Percentiles rank a stretch among this genome's conserved stretches.
These are phyloP conservation scores for Dysmachus trigonus DNA, from an alignment of 2,888 invertebrate species.

Conservation along the genomic window DNA sequence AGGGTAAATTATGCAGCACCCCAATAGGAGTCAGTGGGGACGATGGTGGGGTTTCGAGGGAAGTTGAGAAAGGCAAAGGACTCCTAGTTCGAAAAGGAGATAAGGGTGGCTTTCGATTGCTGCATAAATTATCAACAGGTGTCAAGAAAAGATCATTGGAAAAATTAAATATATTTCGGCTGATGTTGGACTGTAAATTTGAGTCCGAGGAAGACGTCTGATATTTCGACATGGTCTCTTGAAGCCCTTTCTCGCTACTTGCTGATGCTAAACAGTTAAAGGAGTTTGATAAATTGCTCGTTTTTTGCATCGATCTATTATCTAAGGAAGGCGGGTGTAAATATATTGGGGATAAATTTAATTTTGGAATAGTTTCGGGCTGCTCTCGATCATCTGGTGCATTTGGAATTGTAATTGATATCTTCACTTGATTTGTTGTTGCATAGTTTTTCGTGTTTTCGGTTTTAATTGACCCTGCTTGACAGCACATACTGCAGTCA, in stretches of 20 bases:
- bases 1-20: constrained; percentile 68
- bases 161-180: constrained; percentile 61
- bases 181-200: constrained; percentile 56
- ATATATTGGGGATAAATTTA: constrained; percentile 58
- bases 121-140: constrained; percentile 51
- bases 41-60: constrained; percentile 60
- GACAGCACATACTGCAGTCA: constrained; percentile 67
- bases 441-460: constrained; percentile 20
- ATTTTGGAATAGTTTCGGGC: constrained; percentile 52
- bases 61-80: constrained; percentile 58
- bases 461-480: constrained; percentile 43
- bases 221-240: constrained; percentile 42
- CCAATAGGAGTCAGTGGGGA: constrained; percentile 65
- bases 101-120: constrained; percentile 57
- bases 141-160: constrained; percentile 58
- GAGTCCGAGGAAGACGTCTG: constrained; percentile 60
- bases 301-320: constrained; percentile 51
- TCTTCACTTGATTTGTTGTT: constrained; percentile 54
- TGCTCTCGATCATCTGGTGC: not conserved
- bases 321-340: constrained; percentile 56
- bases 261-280: constrained; percentile 56
- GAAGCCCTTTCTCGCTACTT: not conserved
- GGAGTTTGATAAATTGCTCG: constrained; percentile 58
- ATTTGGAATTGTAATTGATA: constrained; percentile 55
- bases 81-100: constrained; percentile 60